Evolutionary conservation across 2,888 invertebrate species (phyloP).

Genomic region (Rotaria magnacalcarata): DNA sequence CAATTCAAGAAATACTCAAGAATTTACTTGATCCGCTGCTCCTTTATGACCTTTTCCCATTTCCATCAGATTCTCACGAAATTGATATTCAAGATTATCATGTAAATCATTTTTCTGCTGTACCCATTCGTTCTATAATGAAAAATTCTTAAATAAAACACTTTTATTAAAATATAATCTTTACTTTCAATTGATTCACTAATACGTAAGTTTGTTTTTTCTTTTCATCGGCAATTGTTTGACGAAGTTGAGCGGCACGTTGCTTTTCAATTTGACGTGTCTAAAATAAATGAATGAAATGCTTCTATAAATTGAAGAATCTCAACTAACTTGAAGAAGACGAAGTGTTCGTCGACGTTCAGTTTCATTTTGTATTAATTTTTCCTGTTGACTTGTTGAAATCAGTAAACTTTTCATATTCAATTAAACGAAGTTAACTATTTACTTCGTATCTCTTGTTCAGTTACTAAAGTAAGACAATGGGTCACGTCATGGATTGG

Average conservation of each 20-base stretch:
- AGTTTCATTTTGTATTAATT: conserved; percentile 53
- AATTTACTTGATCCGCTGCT: conserved; percentile 6
- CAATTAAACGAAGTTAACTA: neutral
- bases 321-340: conserved; percentile 52
- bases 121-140: neutral
- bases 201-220: conserved; percentile 52
- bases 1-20: neutral
- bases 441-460: neutral
- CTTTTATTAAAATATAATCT: neutral
- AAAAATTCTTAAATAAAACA: neutral
- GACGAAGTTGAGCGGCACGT: conserved; percentile 53
- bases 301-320: neutral
- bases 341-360: conserved; percentile 53
- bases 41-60: conserved; percentile 36
- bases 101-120: neutral
- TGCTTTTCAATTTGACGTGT: conserved; percentile 55
- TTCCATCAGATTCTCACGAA: conserved; percentile 34
- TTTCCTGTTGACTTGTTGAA: conserved; percentile 47
- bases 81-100: conserved; percentile 33
- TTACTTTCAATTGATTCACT: conserved; percentile 53
- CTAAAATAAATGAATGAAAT: conserved; percentile 47
- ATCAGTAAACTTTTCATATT: neutral
- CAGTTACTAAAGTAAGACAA: neutral
- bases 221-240: conserved; percentile 54
- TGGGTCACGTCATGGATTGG: conserved; percentile 3